Evolutionary conservation across 2,888 invertebrate genomes (phyloP).

Genomic region (Mythimna lalbum): DNA sequence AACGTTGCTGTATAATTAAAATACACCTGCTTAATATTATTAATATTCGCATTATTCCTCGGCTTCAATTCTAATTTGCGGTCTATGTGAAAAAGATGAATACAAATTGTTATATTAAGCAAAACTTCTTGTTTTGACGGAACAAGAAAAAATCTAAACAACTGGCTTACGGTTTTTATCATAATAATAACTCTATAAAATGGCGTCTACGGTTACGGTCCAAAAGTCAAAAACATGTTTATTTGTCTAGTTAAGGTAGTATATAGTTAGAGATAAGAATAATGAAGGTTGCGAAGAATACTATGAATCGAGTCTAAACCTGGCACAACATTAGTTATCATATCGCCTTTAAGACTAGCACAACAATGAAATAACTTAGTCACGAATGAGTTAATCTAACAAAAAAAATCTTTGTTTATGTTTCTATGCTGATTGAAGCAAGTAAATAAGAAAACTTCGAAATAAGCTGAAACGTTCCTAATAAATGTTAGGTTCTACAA

Average conservation of each 20-base stretch:
- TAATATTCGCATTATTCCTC: slow-evolving; percentile 32
- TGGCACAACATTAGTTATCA: slow-evolving; percentile 48
- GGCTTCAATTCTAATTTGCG: slow-evolving; percentile 22
- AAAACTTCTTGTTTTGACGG: slow-evolving; percentile 55
- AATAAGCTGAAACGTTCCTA: neutral
- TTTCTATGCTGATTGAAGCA: neutral
- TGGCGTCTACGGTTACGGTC: slow-evolving; percentile 64
- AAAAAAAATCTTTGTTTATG: slow-evolving; percentile 4
- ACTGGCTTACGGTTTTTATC: slow-evolving; percentile 62
- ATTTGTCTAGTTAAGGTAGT: slow-evolving; percentile 38
- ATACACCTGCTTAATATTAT: slow-evolving; percentile 34
- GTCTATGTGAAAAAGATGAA: slow-evolving; percentile 44
- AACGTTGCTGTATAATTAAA: slow-evolving; percentile 37
- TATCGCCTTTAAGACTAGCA: slow-evolving; percentile 26
- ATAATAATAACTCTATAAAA: slow-evolving; percentile 70
- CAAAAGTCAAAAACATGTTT: slow-evolving; percentile 68
- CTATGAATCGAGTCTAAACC: slow-evolving; percentile 36
- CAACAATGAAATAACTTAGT: slow-evolving; percentile 41
- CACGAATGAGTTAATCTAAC: slow-evolving; percentile 43
- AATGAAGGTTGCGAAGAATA: slow-evolving; percentile 34
- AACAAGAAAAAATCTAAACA: slow-evolving; percentile 73
- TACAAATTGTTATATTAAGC: slow-evolving; percentile 58
- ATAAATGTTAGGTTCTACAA: neutral
- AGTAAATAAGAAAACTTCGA: neutral
- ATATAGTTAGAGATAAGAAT: slow-evolving; percentile 39